Base-by-base conservation (phyloP, 2,888 invertebrate species). In the Dermolepida albohirtum region DNA sequence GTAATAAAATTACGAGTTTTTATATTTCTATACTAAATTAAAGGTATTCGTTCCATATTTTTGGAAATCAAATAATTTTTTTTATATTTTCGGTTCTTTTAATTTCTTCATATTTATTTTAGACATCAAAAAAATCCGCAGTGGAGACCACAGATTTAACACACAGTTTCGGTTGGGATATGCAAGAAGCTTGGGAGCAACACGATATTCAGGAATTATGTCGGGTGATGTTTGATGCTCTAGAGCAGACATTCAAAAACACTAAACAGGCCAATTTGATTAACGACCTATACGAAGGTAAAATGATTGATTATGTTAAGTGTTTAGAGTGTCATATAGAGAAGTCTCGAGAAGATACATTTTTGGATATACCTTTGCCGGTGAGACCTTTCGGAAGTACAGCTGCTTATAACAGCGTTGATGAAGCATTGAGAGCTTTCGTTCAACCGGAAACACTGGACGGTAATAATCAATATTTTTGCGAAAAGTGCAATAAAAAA, bases 181-280 rank as follows among this genome's bases (percentile, higher is more conserved):
- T 92, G 44, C 90, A 91, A 68, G 93, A 95, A 82, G 94, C 94
- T 0, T 95, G 95, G 93, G 94, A 95, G 76, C 96, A 96, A 78
- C 96, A 96, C 79, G 96, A 96, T 79, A 94, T 96, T 59, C 95
- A 96, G 80, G 95, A 96, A 81, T 84, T 96, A 64, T 95, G 93
- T 79, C 87, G 95, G 50, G 93, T 95, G 7, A 94, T 96, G 93
- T 95, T 96, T 80, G 95, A 96, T 80, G 94, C 95, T 0, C 82
- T 96, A 51, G 95, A 95, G 80, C 89, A 90, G 74, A 93, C 91
- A 76, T 94, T 95, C 82, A 91, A 91, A 80, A 90, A 92, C 74
- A 93, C 94, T 1, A 89, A 91, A 73, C 92, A 94, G 80, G 89
- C 92, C 2, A 90, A 94, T 79, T 86, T 95, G 8, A 94, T 96